These are phyloP conservation scores for Rattus norvegicus DNA, from an alignment of 2,113 vertebrate species.

Conservation along the genomic window GRCr8 NC_086032.1:98896001-98896500, in stretches of 20 bases:
- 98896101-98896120: not conserved
- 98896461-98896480: not conserved
- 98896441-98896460: not conserved
- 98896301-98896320: not conserved
- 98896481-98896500: not conserved
- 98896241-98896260: not conserved
- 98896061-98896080: not conserved
- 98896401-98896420: not conserved
- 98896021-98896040: accelerated
- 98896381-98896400: not conserved
- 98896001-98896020: too few relatives aligned
- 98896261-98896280: not conserved
- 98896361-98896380: not conserved
- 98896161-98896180: not conserved
- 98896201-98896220: not conserved
- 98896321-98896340: not conserved
- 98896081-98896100: not conserved
- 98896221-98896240: not conserved
- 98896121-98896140: not conserved
- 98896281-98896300: not conserved
- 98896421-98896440: not conserved
- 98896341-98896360: not conserved
- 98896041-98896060: not conserved
- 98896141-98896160: not conserved
- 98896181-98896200: not conserved